These are phyloP conservation scores for Colossoma macropomum DNA, from an alignment of 2,113 vertebrate genomes.

Conservation along the genomic window DNA sequence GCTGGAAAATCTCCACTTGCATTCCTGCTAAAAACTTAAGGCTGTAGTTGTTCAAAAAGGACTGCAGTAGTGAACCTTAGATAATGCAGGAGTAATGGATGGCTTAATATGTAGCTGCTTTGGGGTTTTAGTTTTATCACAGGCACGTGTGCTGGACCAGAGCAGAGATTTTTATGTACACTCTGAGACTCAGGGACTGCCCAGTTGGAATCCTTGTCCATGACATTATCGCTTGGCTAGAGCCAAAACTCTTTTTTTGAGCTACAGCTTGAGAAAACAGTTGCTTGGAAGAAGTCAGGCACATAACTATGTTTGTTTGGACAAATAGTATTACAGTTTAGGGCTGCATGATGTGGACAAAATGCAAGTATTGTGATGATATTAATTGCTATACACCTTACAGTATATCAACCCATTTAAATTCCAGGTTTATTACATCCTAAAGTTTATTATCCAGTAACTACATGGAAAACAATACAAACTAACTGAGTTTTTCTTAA, in stretches of 20 bases:
- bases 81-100: background rate
- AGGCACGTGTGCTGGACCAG: constrained; percentile 72
- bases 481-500: too few species aligned
- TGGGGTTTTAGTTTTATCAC: constrained; percentile 56
- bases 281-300: background rate
- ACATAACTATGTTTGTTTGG: background rate
- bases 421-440: too few species aligned
- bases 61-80: background rate
- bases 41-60: background rate
- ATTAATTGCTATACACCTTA: too few species aligned
- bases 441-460: too few species aligned
- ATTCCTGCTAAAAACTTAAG: background rate
- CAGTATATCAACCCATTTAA: too few species aligned
- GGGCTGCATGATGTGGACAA: too few species aligned
- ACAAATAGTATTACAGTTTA: too few species aligned
- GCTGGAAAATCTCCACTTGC: background rate
- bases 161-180: constrained; percentile 70
- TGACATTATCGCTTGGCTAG: constrained; percentile 73
- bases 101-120: background rate
- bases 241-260: constrained; percentile 1
- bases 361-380: too few species aligned
- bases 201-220: constrained; percentile 73
- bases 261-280: background rate
- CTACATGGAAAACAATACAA: too few species aligned
- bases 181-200: constrained; percentile 65